Conservation (phyloP, 2,888 invertebrate genomes). For the Xylocampa areola region DNA sequence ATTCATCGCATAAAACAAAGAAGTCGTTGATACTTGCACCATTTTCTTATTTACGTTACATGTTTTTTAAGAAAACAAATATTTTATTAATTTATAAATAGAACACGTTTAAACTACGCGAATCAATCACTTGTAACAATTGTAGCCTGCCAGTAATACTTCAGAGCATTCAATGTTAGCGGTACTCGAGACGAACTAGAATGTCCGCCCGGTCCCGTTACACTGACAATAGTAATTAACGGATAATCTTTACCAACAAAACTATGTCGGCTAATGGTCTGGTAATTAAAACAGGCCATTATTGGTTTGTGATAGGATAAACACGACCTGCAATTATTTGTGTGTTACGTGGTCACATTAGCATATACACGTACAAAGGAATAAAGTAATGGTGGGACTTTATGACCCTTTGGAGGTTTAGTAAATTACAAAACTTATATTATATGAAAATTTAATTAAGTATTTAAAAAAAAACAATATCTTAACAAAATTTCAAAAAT, state of each 20-base stretch:
- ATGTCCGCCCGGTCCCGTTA: conserved; percentile 84
- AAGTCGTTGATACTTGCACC: conserved; percentile 12
- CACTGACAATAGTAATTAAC: conserved; percentile 80
- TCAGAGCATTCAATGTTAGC: conserved; percentile 79
- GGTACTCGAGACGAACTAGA: conserved; percentile 83
- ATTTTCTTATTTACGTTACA: conserved; percentile 11
- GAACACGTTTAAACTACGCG: conserved; percentile 27
- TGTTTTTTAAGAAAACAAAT: conserved; percentile 8
- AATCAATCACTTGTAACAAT: conserved; percentile 51
- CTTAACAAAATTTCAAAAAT: no score
- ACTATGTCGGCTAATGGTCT: conserved; percentile 56
- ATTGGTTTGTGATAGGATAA: conserved; percentile 32
- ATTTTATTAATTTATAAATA: conserved; percentile 24
- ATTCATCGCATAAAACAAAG: not conserved
- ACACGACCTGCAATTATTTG: no score
- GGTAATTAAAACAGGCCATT: conserved; percentile 41
- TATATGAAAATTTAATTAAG: no score
- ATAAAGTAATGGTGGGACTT: not conserved
- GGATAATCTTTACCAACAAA: conserved; percentile 66
- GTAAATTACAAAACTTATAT: no score
- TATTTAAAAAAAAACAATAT: no score
- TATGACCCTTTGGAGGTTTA: not conserved
- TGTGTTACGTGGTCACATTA: conserved; percentile 16
- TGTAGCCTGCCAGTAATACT: conserved; percentile 54
- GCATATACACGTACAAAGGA: conserved; percentile 7